A percentile compares a stretch with the other conserved stretches of the same genome.
Evolutionary conservation across 2,797 vertebrate genomes (phyloP).

Genomic region (Bradypodion pumilum): DNA sequence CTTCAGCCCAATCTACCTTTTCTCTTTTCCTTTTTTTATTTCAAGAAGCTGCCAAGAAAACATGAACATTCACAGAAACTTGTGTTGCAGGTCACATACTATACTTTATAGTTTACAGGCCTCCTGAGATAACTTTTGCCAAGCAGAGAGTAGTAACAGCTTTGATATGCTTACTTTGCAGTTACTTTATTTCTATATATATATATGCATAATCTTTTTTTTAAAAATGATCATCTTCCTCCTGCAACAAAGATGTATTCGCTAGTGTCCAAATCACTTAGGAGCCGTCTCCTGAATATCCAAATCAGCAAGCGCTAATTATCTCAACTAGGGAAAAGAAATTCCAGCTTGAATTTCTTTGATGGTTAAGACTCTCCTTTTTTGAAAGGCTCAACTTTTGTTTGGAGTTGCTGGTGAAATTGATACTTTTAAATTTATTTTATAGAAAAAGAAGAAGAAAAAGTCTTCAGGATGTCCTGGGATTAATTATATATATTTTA

Average conservation of each 20-base stretch:
- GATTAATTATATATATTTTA: slow-evolving; percentile 41
- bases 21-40: background rate
- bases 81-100: slow-evolving; percentile 12
- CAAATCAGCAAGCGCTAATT: background rate
- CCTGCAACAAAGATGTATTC: background rate
- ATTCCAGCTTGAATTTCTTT: background rate
- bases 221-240: slow-evolving; percentile 30
- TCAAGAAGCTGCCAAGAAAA: background rate
- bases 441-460: slow-evolving; percentile 28
- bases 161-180: slow-evolving; percentile 42
- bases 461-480: slow-evolving; percentile 33
- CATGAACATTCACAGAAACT: background rate
- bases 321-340: slow-evolving; percentile 4
- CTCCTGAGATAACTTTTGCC: slow-evolving; percentile 48
- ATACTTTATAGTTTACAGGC: background rate
- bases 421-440: slow-evolving; percentile 58
- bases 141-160: background rate
- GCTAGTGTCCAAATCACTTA: slow-evolving; percentile 15
- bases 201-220: slow-evolving; percentile 42
- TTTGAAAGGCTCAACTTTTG: slow-evolving; percentile 14
- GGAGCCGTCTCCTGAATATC: slow-evolving; percentile 32
- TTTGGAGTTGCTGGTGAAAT: slow-evolving; percentile 39
- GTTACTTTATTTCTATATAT: slow-evolving; percentile 51
- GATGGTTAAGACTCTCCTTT: slow-evolving; percentile 19
- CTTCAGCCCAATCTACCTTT: slow-evolving; percentile 7